phyloP scores from a whole-genome alignment of 2,113 vertebrate genomes.

The Silurus meridionalis region DNA sequence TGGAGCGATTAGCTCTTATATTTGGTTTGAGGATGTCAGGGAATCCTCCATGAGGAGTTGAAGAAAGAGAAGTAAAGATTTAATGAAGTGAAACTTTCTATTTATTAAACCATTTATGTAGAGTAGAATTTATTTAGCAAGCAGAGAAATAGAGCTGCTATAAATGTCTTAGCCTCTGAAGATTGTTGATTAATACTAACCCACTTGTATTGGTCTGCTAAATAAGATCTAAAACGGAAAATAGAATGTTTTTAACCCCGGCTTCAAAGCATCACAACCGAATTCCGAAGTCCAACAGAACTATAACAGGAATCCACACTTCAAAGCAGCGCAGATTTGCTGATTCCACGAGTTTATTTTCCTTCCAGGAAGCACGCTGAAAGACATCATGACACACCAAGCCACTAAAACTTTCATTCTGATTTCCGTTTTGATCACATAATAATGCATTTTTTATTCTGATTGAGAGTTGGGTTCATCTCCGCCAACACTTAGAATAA shows the following conservation, averaged over 20 bases:
- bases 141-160: neutral
- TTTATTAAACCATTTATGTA: neutral
- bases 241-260: too few species aligned
- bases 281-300: neutral
- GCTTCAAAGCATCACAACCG: neutral
- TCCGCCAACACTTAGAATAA: slow-evolving; percentile 43
- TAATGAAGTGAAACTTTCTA: neutral
- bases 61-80: neutral
- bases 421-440: slow-evolving; percentile 28
- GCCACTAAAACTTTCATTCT: slow-evolving; percentile 49
- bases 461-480: slow-evolving; percentile 52
- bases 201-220: neutral
- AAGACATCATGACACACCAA: neutral
- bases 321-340: neutral
- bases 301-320: too few species aligned
- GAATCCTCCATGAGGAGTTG: neutral
- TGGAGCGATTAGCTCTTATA: neutral
- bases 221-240: neutral
- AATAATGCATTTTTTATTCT: slow-evolving; percentile 43
- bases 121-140: neutral
- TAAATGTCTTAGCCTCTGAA: neutral
- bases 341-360: neutral
- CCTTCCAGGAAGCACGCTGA: neutral
- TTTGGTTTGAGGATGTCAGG: neutral
- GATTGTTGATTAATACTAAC: neutral